Evolutionary conservation across 2,113 vertebrate genomes (phyloP).

Genomic region (Serilophus lunatus): DNA sequence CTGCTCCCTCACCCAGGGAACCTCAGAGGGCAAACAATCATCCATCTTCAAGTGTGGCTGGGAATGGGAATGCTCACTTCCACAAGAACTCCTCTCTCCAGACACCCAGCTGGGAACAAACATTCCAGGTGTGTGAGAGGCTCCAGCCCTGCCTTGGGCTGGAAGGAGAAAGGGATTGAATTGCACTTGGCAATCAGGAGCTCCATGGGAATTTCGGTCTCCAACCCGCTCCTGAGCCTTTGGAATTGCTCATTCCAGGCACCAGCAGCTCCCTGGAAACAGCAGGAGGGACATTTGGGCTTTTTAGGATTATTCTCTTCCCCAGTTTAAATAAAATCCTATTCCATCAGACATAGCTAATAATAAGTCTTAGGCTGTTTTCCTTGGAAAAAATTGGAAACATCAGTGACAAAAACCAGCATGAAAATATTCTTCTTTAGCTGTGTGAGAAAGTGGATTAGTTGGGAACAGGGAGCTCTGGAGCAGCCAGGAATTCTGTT

Average conservation of each 20-base stretch:
- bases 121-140: not conserved
- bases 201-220: no score
- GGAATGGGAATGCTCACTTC: not conserved
- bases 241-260: not conserved
- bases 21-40: not conserved
- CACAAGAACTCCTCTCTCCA: not conserved
- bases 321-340: not conserved
- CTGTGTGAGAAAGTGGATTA: accelerated
- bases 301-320: not conserved
- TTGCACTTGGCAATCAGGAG: not conserved
- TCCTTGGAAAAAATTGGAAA: not conserved
- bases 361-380: not conserved
- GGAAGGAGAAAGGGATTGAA: not conserved
- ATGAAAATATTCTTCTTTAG: not conserved
- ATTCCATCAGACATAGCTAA: not conserved
- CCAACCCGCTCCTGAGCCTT: not conserved
- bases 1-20: not conserved
- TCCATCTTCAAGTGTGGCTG: not conserved
- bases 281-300: not conserved
- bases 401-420: not conserved
- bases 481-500: not conserved
- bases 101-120: not conserved
- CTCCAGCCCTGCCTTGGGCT: not conserved
- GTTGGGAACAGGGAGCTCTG: not conserved
- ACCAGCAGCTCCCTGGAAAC: not conserved